Base-by-base conservation (phyloP, 1,140 invertebrate genomes). In the Drosophila carrolli region DNA sequence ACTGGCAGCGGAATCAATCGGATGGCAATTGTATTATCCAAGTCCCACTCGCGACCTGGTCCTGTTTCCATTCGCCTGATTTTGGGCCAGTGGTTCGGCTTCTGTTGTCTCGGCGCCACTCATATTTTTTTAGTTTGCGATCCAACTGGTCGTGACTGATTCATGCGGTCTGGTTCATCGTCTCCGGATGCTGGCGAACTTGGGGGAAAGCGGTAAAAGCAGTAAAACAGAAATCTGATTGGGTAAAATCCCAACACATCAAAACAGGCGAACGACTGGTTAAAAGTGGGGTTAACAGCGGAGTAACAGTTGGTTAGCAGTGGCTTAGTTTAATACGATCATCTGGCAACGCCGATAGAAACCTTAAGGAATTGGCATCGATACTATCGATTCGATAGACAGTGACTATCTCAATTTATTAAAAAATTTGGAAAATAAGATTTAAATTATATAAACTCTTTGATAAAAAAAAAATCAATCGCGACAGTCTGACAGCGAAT, bases 1-100 rank as follows among this genome's bases (percentile, higher is more conserved):
- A 95, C 94, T 19, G 93, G 81, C 82, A 94, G 95, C 7, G 97
- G 96, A 54, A 98, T 90, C 44, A 73, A 47, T 0, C 75, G 56
- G 5, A 88, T 83, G 6, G 60, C 62, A 27, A 80, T 53, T 0
- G 84, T 61, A 29, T 70, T 66, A 13, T 77, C 72, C 8, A 62
- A 41, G 13, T 70, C 51, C 35, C 61, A 76, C n/a, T 11, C 51
- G 41, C n/a, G 79, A 66, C 32, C 73, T 67, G 1, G 65, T 50
- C 38, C 67, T 37, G 23, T 53, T 79, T 7, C 19, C 57, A 6
- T 35, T 74, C 2, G 40, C 60, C 23, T 48, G 41, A 10, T 51
- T 56, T 43, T 61, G 44, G 13, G 47, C 59, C 16, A 10, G 13
- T 4, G 40, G 8, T 29, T 38, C 29, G 32, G 59, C 55, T 11